These are phyloP conservation scores for Sinocyclocheilus rhinocerous DNA, from an alignment of 2,113 vertebrate genomes.

Conservation along the genomic window DNA sequence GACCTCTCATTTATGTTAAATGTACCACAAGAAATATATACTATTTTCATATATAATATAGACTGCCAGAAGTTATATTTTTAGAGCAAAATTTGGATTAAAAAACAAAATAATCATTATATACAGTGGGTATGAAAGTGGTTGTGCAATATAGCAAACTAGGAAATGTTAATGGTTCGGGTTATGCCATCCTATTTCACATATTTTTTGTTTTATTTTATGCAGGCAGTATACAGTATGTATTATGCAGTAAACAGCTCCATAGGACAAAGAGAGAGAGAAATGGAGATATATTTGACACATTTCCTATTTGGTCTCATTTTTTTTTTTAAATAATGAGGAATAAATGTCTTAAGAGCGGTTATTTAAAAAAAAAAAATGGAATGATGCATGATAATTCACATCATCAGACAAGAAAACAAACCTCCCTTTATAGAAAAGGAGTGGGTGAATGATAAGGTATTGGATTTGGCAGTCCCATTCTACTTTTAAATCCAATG, in stretches of 20 bases:
- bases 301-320: neutral
- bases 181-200: too few relatives aligned
- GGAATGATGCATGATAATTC: neutral
- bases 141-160: neutral
- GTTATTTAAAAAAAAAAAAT: neutral
- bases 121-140: neutral
- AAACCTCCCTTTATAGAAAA: neutral
- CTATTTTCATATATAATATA: too few relatives aligned
- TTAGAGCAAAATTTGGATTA: neutral
- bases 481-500: constrained; percentile 40
- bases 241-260: neutral
- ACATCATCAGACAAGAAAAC: constrained; percentile 22
- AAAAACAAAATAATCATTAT: neutral
- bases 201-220: neutral
- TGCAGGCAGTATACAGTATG: neutral
- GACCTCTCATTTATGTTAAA: neutral
- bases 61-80: neutral
- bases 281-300: neutral
- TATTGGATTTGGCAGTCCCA: constrained; percentile 41
- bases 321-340: neutral
- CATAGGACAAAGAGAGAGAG: neutral
- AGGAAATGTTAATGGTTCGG: too few relatives aligned
- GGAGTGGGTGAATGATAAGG: constrained; percentile 42
- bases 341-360: neutral
- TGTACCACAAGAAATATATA: neutral